Base-by-base conservation (phyloP, 2,113 vertebrate genomes). In the Ornithorhynchus anatinus region DNA sequence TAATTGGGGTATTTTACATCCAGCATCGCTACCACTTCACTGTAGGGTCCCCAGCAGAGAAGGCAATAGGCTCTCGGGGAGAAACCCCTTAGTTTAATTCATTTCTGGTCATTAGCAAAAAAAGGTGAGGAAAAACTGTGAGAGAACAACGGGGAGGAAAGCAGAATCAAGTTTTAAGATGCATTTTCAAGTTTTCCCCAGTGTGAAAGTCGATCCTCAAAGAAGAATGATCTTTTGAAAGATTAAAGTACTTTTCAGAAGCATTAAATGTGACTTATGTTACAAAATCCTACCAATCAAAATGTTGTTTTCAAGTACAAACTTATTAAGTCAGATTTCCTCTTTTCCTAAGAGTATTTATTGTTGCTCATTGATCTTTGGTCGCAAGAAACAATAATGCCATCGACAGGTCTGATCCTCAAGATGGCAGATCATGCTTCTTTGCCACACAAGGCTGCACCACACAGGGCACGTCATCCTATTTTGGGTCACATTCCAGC, bases 341-440 rank as follows among this genome's bases (percentile, higher is more conserved):
- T 85, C 63, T 84, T 22, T 58, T 67, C 68, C 72, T 22, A 67
- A 79, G 87, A 85, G 87, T 87, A 74, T 83, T 77, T 89, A 64
- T 82, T 70, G 75, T 84, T 86, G 90, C 89, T 91, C 84, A 89
- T 86, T 83, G 88, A 86, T 94, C 92, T 94, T 94, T 95, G 93
- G 93, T 94, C 87, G 89, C 88, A 92, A 91, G 88, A 90, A 90
- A 93, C 88, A 89, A 89, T 48, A 83, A 86, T 81, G 84, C 91
- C 77, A 89, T 77, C 87, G 65, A 84, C 70, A 79, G 88, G 82
- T 87, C 81, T 79, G 72, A 86, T 77, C 75, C 76, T 69, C 72
- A 64, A 44, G 68, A 59, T 73, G 71, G 82, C 78, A 86, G 79
- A 8, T 85, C 86, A 86, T 88, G 89, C 87, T 86, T 88, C 81